Conservation (phyloP, 2,113 vertebrate genomes). For the Amblyornis subalaris region DNA sequence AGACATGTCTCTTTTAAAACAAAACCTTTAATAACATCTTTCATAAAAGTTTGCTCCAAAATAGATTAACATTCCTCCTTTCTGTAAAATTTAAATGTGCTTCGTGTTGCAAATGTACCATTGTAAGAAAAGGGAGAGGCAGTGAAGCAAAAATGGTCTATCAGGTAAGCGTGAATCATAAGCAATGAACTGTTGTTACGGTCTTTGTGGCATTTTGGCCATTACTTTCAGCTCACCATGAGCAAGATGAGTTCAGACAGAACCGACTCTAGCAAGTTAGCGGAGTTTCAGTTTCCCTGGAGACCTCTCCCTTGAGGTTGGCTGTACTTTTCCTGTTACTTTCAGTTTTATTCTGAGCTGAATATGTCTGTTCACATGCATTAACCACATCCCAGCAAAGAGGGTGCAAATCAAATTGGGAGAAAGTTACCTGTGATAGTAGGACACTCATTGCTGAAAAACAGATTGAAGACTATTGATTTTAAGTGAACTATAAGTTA, state of each 20-base stretch:
- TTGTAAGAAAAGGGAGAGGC: not conserved
- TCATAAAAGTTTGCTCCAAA: not conserved
- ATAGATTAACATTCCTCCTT: not conserved
- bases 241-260: not conserved
- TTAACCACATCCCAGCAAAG: not conserved
- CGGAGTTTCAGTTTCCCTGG: not conserved
- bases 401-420: not conserved
- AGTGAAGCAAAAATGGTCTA: not conserved
- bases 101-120: not conserved
- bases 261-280: not conserved
- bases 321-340: not conserved
- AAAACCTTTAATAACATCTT: not conserved
- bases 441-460: not conserved
- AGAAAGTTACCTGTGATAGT: not conserved
- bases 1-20: not conserved
- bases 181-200: not conserved
- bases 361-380: not conserved
- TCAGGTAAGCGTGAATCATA: not conserved
- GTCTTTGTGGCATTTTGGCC: not conserved
- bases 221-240: not conserved
- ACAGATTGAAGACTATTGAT: not conserved
- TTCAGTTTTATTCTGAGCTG: not conserved
- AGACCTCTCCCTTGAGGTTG: not conserved
- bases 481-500: not conserved
- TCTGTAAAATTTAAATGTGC: not conserved